Base-by-base conservation (phyloP, 2,797 vertebrate genomes). In the Anniella stebbinsi region DNA sequence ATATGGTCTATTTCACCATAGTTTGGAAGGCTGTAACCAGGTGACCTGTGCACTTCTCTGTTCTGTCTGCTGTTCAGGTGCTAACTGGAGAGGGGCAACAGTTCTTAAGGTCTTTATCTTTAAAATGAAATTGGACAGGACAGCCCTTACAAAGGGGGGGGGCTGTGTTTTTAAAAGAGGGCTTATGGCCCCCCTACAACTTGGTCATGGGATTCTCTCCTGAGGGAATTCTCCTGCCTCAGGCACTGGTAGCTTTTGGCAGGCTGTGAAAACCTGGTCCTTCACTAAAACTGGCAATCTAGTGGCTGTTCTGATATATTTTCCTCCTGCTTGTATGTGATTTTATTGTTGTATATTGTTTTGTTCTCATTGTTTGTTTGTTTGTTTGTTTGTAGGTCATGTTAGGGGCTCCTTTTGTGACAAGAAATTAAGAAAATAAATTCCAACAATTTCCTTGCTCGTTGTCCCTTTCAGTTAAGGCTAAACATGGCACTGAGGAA, bases 401-500 rank as follows among this genome's bases (percentile, higher is more conserved):
- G 12, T 73, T 36, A 18, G n/a, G n/a, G 28, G 41, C n/a, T 69
- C 66, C 67, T 4, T 69, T 18, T 45, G 15, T 17, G 30, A 41
- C 69, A 69, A 48, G 41, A 67, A 69, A 69, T 48, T 63, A 41
- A 80, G 33, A 36, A 54, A 80, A 80, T 36, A 86, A 18, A 38
- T 88, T 70, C n/a, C 12, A n/a, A n/a, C 41, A n/a, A 18, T 25
- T 88, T 84, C 48, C 33, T 25, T 77, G 41, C 12, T 84, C 15
- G 8, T 48, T 86, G 54, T 57, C 70, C 21, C 57, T 77, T 89
- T 77, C 88, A 51, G 73, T 77, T 78, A 57, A 77, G 63, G 25
- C 4, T 84, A 21, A 41, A 84, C 5, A 66, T 48, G 11, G 25
- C 38, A 45, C 57, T 54, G n/a, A 89, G 10, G 10, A 89, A 15